Evolutionary conservation across 2,888 invertebrate genomes (phyloP).

Genomic region (Digitonthophagus gazella): DNA sequence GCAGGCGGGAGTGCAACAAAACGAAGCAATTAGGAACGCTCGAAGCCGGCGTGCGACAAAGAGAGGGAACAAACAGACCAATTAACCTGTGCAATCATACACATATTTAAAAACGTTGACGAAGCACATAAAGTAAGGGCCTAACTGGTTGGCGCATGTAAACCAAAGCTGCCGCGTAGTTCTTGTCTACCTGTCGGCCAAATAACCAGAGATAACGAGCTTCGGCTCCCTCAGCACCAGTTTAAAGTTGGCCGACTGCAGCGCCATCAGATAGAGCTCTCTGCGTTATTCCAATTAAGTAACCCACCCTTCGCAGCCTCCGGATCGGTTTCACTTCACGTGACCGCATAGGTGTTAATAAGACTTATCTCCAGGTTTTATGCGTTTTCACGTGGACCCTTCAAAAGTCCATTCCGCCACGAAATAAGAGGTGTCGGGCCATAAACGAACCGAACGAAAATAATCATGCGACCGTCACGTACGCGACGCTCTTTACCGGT

Average conservation of each 20-base stretch:
- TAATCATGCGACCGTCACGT: neutral
- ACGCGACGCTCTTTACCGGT: neutral
- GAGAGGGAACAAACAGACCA: neutral
- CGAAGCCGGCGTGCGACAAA: neutral
- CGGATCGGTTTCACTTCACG: conserved; percentile 41
- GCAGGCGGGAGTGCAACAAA: neutral
- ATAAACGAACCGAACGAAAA: neutral
- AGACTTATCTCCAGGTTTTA: conserved; percentile 37
- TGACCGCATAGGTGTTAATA: conserved; percentile 48
- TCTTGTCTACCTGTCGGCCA: neutral
- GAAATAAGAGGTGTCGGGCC: neutral
- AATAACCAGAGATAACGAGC: conserved; percentile 19
- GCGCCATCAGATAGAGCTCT: conserved; percentile 41
- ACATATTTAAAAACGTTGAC: conserved; percentile 30
- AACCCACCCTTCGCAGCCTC: conserved; percentile 43
- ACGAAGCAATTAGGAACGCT: neutral
- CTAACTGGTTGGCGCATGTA: conserved; percentile 31
- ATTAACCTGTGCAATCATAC: conserved; percentile 23
- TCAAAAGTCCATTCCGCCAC: neutral
- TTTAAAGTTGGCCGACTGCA: conserved; percentile 29
- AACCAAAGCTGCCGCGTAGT: conserved; percentile 23
- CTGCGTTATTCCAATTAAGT: conserved; percentile 47
- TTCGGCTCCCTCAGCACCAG: conserved; percentile 18
- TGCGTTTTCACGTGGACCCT: conserved; percentile 19
- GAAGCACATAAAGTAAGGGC: conserved; percentile 27